Conservation (phyloP, 2,888 invertebrate genomes). For the Drosophila austrosaltans region DNA sequence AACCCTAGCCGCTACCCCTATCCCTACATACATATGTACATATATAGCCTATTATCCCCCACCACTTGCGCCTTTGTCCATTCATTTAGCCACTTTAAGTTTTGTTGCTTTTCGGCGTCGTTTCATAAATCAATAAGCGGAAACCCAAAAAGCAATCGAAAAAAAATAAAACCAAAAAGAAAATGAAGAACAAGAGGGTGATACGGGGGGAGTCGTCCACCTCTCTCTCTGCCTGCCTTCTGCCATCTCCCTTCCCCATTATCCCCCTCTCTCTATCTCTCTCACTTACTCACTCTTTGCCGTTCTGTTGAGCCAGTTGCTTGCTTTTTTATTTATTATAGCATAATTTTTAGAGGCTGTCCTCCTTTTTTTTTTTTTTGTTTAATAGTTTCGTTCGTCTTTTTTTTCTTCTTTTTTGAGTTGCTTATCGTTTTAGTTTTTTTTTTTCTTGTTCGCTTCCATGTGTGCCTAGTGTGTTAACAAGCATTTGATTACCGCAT, state of each 20-base stretch:
- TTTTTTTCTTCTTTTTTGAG: neutral
- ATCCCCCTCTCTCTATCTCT: neutral
- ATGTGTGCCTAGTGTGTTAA: slow-evolving; percentile 51
- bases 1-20: neutral
- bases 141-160: slow-evolving; percentile 50
- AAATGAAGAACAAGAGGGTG: neutral
- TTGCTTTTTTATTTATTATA: slow-evolving; percentile 57
- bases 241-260: neutral
- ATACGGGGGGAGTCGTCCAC: neutral
- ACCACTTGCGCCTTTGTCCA: neutral
- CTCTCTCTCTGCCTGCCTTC: neutral
- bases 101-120: slow-evolving; percentile 24
- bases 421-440: slow-evolving; percentile 30
- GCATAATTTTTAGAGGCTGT: slow-evolving; percentile 53
- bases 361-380: neutral
- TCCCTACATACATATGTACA: neutral
- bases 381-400: slow-evolving; percentile 3
- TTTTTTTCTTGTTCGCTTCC: slow-evolving; percentile 15
- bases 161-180: slow-evolving; percentile 8
- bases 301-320: neutral
- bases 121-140: slow-evolving; percentile 73
- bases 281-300: neutral
- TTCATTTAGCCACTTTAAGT: slow-evolving; percentile 12
- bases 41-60: slow-evolving; percentile 1
- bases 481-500: slow-evolving; percentile 73